phyloP scores from a whole-genome alignment of 2,888 invertebrate genomes.

The Ellobium chinense region DNA sequence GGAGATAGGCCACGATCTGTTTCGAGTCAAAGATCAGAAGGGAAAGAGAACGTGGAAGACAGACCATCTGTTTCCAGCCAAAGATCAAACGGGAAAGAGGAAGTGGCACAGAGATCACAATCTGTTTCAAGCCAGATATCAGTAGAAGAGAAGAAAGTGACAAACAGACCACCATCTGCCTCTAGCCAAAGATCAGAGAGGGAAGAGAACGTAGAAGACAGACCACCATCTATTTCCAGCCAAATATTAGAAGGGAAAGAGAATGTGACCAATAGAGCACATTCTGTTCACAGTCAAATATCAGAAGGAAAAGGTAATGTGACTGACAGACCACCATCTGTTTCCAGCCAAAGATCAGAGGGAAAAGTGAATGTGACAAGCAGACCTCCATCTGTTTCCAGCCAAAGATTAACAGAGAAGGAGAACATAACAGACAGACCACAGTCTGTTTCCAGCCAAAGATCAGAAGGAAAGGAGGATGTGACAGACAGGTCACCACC shows the following conservation, averaged over 20 bases:
- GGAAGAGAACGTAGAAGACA: slow-evolving; percentile 2
- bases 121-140: background rate
- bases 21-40: slow-evolving; percentile 13
- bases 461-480: too few relatives aligned
- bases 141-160: background rate
- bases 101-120: slow-evolving; percentile 17
- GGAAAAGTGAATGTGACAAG: background rate
- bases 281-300: background rate
- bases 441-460: too few relatives aligned
- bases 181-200: background rate
- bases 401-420: background rate
- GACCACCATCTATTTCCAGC: slow-evolving; percentile 8
- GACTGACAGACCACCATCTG: background rate
- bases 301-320: background rate
- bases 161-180: background rate
- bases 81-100: slow-evolving; percentile 5
- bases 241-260: too few relatives aligned
- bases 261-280: too few relatives aligned
- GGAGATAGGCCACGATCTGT: slow-evolving; percentile 13
- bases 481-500: too few relatives aligned
- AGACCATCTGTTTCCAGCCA: background rate
- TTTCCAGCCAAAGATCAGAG: background rate
- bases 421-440: slow-evolving; percentile 14
- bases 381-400: background rate
- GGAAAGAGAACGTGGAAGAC: slow-evolving; percentile 15